Percentiles rank a stretch among this genome's conserved stretches.
Conservation (phyloP, 1,140 invertebrate genomes). For the Nasonia longicornis region DNA sequence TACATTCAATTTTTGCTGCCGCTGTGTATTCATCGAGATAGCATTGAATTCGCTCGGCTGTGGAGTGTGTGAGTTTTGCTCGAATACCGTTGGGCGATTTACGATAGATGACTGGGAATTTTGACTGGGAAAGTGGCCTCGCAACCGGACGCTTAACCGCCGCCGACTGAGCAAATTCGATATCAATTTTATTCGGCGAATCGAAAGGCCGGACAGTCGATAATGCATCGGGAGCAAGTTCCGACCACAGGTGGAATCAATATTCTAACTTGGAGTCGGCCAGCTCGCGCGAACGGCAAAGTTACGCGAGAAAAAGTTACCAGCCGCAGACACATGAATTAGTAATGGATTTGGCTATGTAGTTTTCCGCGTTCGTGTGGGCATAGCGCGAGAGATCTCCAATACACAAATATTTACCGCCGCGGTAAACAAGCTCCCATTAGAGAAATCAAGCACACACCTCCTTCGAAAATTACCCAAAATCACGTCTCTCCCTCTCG, state of each 20-base stretch:
- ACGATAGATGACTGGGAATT: too few species aligned
- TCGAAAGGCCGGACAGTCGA: not conserved
- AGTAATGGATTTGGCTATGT: conserved; percentile 13
- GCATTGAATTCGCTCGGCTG: too few species aligned
- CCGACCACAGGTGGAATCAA: conserved; percentile 17
- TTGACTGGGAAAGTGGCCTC: too few species aligned
- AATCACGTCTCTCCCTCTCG: not conserved
- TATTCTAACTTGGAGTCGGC: conserved; percentile 4
- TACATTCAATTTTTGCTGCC: not conserved
- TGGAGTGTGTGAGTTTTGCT: too few species aligned
- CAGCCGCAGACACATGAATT: conserved; percentile 31
- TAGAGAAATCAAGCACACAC: not conserved
- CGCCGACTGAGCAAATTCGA: not conserved
- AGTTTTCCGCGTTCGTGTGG: not conserved
- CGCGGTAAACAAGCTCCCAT: not conserved
- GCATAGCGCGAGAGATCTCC: not conserved
- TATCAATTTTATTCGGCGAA: conserved; percentile 16
- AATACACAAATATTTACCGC: not conserved
- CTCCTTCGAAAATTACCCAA: not conserved
- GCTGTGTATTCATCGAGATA: not conserved
- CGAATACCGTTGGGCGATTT: too few species aligned
- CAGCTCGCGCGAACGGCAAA: not conserved
- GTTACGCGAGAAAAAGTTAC: conserved; percentile 18
- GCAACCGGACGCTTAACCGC: too few species aligned
- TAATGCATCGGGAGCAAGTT: conserved; percentile 8